Conservation (phyloP, 2,113 vertebrate genomes). For the Amphiprion ocellaris region DNA sequence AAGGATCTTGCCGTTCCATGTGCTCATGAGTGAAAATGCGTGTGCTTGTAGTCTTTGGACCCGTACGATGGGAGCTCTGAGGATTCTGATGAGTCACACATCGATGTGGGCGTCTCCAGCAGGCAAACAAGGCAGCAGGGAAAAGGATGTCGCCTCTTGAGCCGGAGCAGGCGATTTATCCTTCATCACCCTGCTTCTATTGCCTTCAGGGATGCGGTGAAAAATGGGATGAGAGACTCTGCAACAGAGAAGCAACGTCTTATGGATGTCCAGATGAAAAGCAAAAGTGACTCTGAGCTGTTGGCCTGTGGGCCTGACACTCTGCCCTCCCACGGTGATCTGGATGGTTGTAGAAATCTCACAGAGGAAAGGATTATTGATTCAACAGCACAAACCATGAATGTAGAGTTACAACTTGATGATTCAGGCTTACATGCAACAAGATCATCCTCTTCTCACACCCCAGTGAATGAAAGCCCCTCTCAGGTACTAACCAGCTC, state of each 20-base stretch:
- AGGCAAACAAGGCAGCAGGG: slow-evolving; percentile 36
- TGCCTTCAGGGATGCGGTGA: slow-evolving; percentile 37
- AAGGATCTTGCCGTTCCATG: neutral
- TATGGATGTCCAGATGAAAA: slow-evolving; percentile 74
- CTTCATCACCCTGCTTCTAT: slow-evolving; percentile 40
- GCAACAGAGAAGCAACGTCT: slow-evolving; percentile 19
- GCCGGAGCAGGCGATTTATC: slow-evolving; percentile 45
- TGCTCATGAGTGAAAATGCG: slow-evolving; percentile 5
- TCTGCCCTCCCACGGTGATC: slow-evolving; percentile 23
- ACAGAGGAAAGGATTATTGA: slow-evolving; percentile 29
- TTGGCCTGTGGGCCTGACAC: slow-evolving; percentile 51
- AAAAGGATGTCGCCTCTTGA: slow-evolving; percentile 43
- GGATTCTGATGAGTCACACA: slow-evolving; percentile 82
- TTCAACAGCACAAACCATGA: slow-evolving; percentile 29
- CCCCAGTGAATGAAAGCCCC: slow-evolving; percentile 6
- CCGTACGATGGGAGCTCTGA: slow-evolving; percentile 90
- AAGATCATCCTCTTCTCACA: neutral
- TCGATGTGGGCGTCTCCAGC: slow-evolving; percentile 22
- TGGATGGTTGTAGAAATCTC: neutral
- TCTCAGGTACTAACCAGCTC: slow-evolving; percentile 35
- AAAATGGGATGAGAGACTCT: slow-evolving; percentile 29
- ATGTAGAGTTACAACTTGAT: slow-evolving; percentile 42
- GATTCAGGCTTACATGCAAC: slow-evolving; percentile 22
- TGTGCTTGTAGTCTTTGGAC: slow-evolving; percentile 85
- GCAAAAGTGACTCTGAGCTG: slow-evolving; percentile 57